phyloP scores from a whole-genome alignment of 2,113 vertebrate species.

The Tricholaema leucomelas region DNA sequence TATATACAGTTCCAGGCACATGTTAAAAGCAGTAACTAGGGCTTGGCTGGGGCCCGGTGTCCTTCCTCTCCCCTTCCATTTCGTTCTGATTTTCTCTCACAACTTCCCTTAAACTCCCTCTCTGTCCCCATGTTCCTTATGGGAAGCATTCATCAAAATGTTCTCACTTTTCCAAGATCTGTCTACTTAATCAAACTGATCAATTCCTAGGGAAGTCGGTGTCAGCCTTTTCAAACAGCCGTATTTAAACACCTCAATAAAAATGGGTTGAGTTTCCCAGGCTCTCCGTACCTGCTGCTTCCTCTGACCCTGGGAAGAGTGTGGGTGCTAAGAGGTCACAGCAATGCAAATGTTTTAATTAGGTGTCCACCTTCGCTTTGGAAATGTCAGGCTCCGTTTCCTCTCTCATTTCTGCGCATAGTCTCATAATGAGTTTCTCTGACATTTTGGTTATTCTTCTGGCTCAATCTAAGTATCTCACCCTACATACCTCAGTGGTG shows the following conservation, averaged over 20 bases:
- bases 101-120: conserved; percentile 32
- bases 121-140: background rate
- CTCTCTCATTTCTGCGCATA: background rate
- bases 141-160: conserved; percentile 44
- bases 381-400: background rate
- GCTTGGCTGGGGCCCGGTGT: conserved; percentile 42
- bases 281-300: background rate
- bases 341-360: background rate
- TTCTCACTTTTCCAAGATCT: background rate
- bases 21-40: conserved; percentile 62
- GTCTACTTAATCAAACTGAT: background rate
- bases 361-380: background rate
- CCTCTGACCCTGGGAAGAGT: background rate
- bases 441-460: background rate
- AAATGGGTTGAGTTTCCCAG: background rate
- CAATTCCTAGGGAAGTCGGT: background rate
- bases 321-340: background rate
- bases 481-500: background rate
- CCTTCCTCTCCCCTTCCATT: conserved; percentile 61
- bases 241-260: background rate
- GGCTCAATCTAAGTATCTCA: background rate
- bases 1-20: conserved; percentile 65
- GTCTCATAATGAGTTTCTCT: background rate
- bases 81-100: conserved; percentile 3
- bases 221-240: background rate